These are phyloP conservation scores for Nothobranchius kuhntae DNA, from an alignment of 2,113 vertebrate genomes.

Conservation along the genomic window DNA sequence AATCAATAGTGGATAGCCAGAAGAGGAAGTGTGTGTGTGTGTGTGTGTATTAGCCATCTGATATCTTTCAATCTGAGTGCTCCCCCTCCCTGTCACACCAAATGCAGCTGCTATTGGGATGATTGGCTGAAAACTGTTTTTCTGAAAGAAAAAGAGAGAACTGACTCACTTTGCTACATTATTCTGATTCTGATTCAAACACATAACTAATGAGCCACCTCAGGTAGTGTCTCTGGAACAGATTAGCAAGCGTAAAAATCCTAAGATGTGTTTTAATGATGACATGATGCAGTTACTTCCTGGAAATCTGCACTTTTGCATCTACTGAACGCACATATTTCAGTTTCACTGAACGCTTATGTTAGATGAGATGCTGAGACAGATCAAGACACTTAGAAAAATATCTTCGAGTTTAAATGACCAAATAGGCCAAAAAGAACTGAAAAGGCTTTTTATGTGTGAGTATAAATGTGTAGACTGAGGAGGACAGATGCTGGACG, in stretches of 20 bases:
- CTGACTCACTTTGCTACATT: not conserved
- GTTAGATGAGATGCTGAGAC: not conserved
- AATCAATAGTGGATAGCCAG: constrained; percentile 70
- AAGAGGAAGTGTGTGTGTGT: constrained; percentile 56
- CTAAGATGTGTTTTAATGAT: not conserved
- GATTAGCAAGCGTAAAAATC: not conserved
- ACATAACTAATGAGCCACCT: not conserved
- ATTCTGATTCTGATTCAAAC: constrained; percentile 1
- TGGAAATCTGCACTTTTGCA: not conserved
- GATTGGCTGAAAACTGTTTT: no score
- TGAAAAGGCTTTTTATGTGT: constrained; percentile 2
- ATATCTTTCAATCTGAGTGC: constrained; percentile 63
- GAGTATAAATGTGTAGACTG: constrained; percentile 6
- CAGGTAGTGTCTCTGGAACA: not conserved
- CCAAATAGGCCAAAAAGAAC: constrained; percentile 14
- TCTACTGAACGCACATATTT: not conserved
- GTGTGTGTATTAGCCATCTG: constrained; percentile 40
- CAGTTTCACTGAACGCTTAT: not conserved
- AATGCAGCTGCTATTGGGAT: constrained; percentile 1
- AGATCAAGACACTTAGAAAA: not conserved
- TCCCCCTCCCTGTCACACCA: constrained; percentile 27
- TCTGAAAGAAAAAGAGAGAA: not conserved
- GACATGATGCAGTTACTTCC: not conserved
- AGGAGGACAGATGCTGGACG: constrained; percentile 20
- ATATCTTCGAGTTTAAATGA: no score